These are phyloP conservation scores for Philopotamus ludificatus DNA, from an alignment of 1,140 invertebrate species.

Conservation along the genomic window DNA sequence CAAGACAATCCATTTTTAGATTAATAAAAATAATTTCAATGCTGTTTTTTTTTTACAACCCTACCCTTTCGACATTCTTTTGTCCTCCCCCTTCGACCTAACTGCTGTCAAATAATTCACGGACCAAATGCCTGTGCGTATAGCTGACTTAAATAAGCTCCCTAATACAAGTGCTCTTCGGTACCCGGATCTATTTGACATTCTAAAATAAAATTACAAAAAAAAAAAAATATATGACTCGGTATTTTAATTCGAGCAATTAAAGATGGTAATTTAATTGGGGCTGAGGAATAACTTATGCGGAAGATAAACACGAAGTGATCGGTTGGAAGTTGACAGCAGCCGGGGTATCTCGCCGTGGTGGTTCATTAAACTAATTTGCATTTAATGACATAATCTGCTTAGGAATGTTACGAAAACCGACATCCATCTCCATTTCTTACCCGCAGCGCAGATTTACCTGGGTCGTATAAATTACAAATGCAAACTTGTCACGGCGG, in stretches of 20 bases:
- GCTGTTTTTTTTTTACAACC: slow-evolving; percentile 7
- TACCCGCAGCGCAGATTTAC: neutral
- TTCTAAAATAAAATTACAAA: neutral
- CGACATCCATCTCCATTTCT: neutral
- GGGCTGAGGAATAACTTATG: slow-evolving; percentile 25
- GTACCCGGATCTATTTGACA: neutral
- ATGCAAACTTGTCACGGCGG: too few species aligned
- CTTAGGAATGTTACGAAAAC: slow-evolving; percentile 28
- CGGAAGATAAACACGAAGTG: slow-evolving; percentile 38
- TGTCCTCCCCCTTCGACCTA: slow-evolving; percentile 16
- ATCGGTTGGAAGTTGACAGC: slow-evolving; percentile 18
- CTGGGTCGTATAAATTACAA: too few species aligned
- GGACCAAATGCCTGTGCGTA: slow-evolving; percentile 38
- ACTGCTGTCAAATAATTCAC: slow-evolving; percentile 40
- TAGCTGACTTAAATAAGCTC: slow-evolving; percentile 35
- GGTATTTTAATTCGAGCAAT: slow-evolving; percentile 3
- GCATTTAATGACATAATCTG: slow-evolving; percentile 42
- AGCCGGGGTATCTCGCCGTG: slow-evolving; percentile 6
- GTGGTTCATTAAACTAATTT: slow-evolving; percentile 40
- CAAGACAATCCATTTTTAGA: neutral
- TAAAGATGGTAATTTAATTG: slow-evolving; percentile 39
- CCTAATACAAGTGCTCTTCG: slow-evolving; percentile 17
- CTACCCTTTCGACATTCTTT: slow-evolving; percentile 17
- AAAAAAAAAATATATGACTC: neutral
- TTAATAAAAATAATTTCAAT: neutral